A percentile compares a stretch with the other conserved stretches of the same genome.
Evolutionary conservation across 2,113 vertebrate genomes (phyloP).

Genomic region (Semicossyphus pulcher): DNA sequence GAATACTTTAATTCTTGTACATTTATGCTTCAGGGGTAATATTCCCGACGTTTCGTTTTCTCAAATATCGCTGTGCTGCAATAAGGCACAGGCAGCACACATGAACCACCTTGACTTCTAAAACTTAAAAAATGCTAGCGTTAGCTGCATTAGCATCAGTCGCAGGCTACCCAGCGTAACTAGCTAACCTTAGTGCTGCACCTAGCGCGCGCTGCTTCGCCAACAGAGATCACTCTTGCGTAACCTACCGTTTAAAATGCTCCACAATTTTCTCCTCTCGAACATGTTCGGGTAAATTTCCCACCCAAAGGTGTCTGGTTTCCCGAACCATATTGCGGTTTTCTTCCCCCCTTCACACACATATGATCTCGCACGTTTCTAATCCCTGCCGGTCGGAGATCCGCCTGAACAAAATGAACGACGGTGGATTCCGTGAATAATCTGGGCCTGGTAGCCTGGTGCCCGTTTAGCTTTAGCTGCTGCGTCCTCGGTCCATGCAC

Average conservation of each 20-base stretch:
- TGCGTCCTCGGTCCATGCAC: conserved; percentile 61
- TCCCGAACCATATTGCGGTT: conserved; percentile 96
- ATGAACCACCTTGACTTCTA: not conserved
- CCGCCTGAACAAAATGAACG: conserved; percentile 83
- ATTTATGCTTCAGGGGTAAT: too few relatives aligned
- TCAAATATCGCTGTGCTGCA: not conserved
- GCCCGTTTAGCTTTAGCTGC: conserved; percentile 69
- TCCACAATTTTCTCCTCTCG: conserved; percentile 99
- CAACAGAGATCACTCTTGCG: conserved; percentile 63
- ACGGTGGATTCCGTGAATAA: conserved; percentile 65
- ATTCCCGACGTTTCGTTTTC: not conserved
- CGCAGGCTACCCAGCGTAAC: conserved; percentile 21
- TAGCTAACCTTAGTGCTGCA: conserved; percentile 38
- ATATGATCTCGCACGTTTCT: conserved; percentile 79
- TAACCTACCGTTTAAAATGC: conserved; percentile 98
- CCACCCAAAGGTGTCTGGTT: conserved; percentile 99
- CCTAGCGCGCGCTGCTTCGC: conserved; percentile 70
- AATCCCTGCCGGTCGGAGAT: conserved; percentile 81
- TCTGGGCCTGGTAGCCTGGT: conserved; percentile 61
- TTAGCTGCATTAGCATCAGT: conserved; percentile 59
- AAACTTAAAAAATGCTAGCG: conserved; percentile 58
- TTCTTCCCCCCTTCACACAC: conserved; percentile 79
- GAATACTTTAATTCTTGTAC: conserved; percentile 12
- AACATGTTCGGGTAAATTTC: conserved; percentile 99
- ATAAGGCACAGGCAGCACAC: not conserved